Conservation (phyloP, 2,888 invertebrate species). For the Sycophila texana region DNA sequence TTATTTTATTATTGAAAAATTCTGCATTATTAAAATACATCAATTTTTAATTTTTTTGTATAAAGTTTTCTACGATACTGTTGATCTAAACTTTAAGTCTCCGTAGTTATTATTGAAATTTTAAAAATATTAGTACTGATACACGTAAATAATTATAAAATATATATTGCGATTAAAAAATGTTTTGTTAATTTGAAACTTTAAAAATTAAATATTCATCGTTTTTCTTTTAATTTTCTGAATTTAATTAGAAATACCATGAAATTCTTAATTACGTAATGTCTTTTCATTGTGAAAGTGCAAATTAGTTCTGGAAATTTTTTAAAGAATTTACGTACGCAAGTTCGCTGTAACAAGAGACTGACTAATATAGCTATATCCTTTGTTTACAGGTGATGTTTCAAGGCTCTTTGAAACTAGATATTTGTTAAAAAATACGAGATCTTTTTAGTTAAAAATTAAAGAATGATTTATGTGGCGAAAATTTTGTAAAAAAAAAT, state of each 20-base stretch:
- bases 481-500: background rate
- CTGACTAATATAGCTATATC: slow-evolving; percentile 39
- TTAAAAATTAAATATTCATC: background rate
- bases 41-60: background rate
- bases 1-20: too few species aligned
- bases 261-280: background rate
- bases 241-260: background rate
- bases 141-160: background rate
- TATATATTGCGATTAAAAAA: background rate
- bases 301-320: slow-evolving; percentile 22
- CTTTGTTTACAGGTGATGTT: slow-evolving; percentile 30
- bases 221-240: background rate
- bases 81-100: background rate
- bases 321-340: slow-evolving; percentile 5
- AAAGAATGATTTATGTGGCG: background rate
- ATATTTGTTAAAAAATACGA: slow-evolving; percentile 35
- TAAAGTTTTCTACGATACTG: background rate
- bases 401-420: slow-evolving; percentile 18
- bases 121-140: background rate
- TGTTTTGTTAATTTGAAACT: too few species aligned
- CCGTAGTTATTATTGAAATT: background rate
- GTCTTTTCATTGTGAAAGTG: background rate
- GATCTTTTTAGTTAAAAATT: background rate
- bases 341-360: slow-evolving; percentile 43
- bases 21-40: background rate